Base-by-base conservation (phyloP, 53 echinoderm and acorn worm genomes). In the Patiria pectinifera region DNA sequence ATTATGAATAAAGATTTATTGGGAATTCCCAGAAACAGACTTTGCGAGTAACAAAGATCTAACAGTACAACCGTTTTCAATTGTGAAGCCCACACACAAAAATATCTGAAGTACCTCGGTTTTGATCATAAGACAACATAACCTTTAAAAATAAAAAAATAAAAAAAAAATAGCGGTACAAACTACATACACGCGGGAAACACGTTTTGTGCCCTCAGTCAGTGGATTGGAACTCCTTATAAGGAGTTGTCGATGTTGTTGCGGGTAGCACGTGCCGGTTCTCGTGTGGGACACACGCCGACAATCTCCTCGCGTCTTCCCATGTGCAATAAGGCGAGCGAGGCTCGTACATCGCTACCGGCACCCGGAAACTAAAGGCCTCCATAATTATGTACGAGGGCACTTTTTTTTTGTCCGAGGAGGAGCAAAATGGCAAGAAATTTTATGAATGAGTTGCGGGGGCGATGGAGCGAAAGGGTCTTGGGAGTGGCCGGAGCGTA, bases 201-300 rank as follows among this genome's bases (percentile, higher is more conserved):
- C 15, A 74, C 14, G 16, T 69, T 80, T 80, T 5, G 14, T 48
- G 14, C 48, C 14, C 47, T 48, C 59, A 59, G 58, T n/a, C 82
- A 45, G 59, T 9, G 15, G 60, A 35, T 18, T 11, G 24, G 58
- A 53, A 22, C 12, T 82, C 77, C 88, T 58, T 43, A 44, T 78
- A 18, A 16, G 78, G 88, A 59, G 15, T 35, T 44, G 21, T 19
- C 0, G 6, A 25, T 78, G 69, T 81, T 87, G 24, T 78, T 77
- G 88, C 88, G 45, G 78, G 88, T 60, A 88, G 88, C 88, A 78
- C 88, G 78, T 45, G 78, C 62, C 11, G 59, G 15, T 24, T 78
- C 79, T 62, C 88, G 11, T 21, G 19, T 45, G 78, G 23, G 23
- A 60, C 88, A 88, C 88, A 43, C 78, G 88, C 76, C 88, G 88